Base-by-base conservation (phyloP, 2,888 invertebrate species). In the Dolomedes plantarius region DNA sequence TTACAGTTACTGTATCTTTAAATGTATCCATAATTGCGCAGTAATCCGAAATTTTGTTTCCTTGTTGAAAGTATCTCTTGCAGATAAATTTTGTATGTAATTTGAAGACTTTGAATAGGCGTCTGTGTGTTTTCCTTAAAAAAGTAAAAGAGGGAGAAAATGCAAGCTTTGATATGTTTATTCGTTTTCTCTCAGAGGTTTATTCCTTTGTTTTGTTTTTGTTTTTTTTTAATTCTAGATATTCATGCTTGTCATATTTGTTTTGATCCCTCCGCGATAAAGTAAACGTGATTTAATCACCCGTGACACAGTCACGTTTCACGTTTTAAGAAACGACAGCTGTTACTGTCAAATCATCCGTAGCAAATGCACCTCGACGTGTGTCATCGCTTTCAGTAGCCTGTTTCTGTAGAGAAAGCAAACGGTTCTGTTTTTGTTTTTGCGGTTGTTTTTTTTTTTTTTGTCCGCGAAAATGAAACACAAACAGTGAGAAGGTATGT, bases 291-390 rank as follows among this genome's bases (percentile, higher is more conserved):
- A 56, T 56, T 56, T 56, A 56, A 56, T 56, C 56, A 56, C 23
- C 56, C 56, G 56, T 56, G 56, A 56, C 56, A 23, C 3, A 56
- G 56, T 56, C 56, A 56, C 56, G 56, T 56, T 56, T 56, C 23
- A 56, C 23, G 19, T 56, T 56, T 56, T 56, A 56, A 6, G 56
- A 56, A 56, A 56, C 7, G 23, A 56, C 56, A 56, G 56, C 56
- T 56, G 56, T 56, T 23, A 2, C 56, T 56, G 16, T 23, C 56
- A 56, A 56, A 19, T 56, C 56, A 23, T 5, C 56, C 56, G 56
- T 56, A 23, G 56, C 56, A 56, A 56, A 56, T 56, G 3, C 23
- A 19, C 56, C 3, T 56, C 23, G 56, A 56, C 56, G 56, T 23
- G 16, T 46, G 56, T n/a, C 23, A 23, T 56, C 23, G 23, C 13